A percentile compares a stretch with the other conserved stretches of the same genome.
Evolutionary conservation across 2,113 vertebrate species (phyloP).

Genomic region (Henicopernis longicauda): DNA sequence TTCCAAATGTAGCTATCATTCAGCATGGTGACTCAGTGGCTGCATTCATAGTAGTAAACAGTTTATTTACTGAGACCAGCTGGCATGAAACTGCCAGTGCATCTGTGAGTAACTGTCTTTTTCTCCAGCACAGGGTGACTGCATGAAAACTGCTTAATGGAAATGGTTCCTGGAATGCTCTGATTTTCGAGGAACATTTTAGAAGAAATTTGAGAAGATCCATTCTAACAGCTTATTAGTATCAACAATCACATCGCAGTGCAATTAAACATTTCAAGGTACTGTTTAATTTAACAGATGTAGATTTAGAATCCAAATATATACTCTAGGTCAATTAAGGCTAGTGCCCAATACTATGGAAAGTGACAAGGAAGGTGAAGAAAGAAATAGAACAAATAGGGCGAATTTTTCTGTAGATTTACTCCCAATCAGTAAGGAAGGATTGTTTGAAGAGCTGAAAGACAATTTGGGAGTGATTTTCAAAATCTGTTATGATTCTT

Average conservation of each 20-base stretch:
- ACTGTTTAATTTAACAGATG: not conserved
- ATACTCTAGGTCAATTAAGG: not conserved
- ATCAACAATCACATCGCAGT: not conserved
- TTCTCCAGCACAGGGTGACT: not conserved
- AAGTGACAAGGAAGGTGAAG: not conserved
- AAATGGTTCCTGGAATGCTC: not conserved
- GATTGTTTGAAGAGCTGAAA: not conserved
- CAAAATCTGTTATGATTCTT: not conserved
- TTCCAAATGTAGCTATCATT: not conserved
- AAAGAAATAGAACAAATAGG: not conserved
- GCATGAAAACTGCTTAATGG: not conserved
- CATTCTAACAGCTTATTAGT: not conserved
- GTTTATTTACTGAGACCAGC: not conserved
- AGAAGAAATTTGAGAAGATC: not conserved
- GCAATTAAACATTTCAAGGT: not conserved
- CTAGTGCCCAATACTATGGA: not conserved
- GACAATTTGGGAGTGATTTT: not conserved
- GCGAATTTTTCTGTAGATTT: not conserved
- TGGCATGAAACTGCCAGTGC: not conserved
- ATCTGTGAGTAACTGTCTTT: not conserved
- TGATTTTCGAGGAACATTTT: not conserved
- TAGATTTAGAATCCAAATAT: not conserved
- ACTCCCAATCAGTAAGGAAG: not conserved
- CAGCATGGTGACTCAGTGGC: rapidly evolving
- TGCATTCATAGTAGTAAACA: not conserved